Base-by-base conservation (phyloP, 2,797 vertebrate genomes). In the Echiichthys vipera region DNA sequence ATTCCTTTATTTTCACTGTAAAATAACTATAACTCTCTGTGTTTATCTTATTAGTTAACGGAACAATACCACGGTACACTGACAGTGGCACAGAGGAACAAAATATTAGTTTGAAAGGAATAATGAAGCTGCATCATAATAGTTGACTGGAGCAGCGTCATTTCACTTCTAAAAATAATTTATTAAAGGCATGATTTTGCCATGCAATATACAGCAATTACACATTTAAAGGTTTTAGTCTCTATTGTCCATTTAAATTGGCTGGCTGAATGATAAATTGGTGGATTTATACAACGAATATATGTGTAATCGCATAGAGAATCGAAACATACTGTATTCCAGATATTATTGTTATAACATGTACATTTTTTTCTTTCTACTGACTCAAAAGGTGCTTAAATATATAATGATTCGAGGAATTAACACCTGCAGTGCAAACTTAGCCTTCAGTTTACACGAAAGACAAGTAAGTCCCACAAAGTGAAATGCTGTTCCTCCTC, bases 1-100 rank as follows among this genome's bases (percentile, higher is more conserved):
- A 3, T n/a, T 62, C 5, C 22, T 65, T 57, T 17, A n/a, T 45
- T 59, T 64, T 59, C 10, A n/a, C n/a, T n/a, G n/a, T n/a, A n/a
- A n/a, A n/a, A n/a, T n/a, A n/a, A n/a, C n/a, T 25, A 12, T 49
- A 12, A 49, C 20, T 24, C 13, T 11, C 17, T 49, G 40, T 59
- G 30, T 59, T 46, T 18, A 47, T 59, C 12, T 40, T 20, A 17
- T 37, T 29, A 22, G 5, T 61, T 37, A 25, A 25, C 22, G 17
- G 0, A 9, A 14, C 14, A 9, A 17, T 13, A 7, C 3, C 8
- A 24, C 1, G 32, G 10, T 54, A n/a, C 67, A 61, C 27, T 51
- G 2, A 12, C 17, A 53, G 56, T 5, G 15, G 22, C 11, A 27
- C 20, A 34, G 3, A 51, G 36, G 2, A 29, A 18, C 18, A 7